These are phyloP conservation scores for Seriola quinqueradiata DNA, from an alignment of 2,113 vertebrate genomes.

Conservation along the genomic window DNA sequence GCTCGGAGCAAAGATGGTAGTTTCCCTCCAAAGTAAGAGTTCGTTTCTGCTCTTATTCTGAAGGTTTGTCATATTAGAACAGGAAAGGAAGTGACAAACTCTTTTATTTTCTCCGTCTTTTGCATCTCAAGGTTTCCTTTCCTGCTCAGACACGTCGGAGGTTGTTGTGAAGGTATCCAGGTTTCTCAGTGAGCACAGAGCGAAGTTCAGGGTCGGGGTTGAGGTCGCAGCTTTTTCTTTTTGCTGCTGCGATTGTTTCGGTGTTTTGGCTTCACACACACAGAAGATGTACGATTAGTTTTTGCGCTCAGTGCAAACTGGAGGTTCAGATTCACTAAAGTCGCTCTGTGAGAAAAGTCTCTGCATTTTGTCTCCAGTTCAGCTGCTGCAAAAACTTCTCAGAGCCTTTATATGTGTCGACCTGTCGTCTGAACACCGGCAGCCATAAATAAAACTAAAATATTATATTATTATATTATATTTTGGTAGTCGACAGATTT, in stretches of 20 bases:
- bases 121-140: neutral
- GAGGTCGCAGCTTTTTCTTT: neutral
- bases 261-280: too few relatives aligned
- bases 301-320: slow-evolving; percentile 57
- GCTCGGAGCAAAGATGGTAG: neutral
- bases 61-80: neutral
- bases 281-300: too few relatives aligned
- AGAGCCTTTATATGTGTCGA: too few relatives aligned
- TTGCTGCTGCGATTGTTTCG: too few relatives aligned
- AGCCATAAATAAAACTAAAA: too few relatives aligned
- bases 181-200: neutral
- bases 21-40: neutral
- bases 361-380: too few relatives aligned
- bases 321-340: slow-evolving; percentile 48
- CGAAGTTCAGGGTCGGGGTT: slow-evolving; percentile 1
- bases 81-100: neutral
- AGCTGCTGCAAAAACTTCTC: too few relatives aligned
- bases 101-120: too few relatives aligned
- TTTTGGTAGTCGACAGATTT: too few relatives aligned
- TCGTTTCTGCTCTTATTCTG: neutral
- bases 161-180: neutral
- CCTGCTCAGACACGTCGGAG: neutral
- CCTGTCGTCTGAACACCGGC: too few relatives aligned
- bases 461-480: too few relatives aligned
- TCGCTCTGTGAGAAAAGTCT: neutral